These are phyloP conservation scores for Xenopus petersii DNA, from an alignment of 2,797 vertebrate species.

Conservation along the genomic window DNA sequence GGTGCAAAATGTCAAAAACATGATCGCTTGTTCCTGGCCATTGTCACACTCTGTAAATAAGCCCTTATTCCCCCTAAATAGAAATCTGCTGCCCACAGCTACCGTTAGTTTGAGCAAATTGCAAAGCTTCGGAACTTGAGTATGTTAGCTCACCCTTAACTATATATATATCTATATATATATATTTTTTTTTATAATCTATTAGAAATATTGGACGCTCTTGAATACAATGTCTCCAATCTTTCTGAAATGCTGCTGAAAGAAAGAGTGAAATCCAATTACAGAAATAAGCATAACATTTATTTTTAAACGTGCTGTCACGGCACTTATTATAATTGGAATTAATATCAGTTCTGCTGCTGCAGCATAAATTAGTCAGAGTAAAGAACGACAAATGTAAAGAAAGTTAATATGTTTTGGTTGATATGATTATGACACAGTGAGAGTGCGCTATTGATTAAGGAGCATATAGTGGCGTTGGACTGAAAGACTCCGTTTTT, in stretches of 20 bases:
- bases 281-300: slow-evolving; percentile 24
- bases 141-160: too few species aligned
- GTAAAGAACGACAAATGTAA: slow-evolving; percentile 3
- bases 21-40: too few species aligned
- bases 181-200: not conserved
- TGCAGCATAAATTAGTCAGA: slow-evolving; percentile 1
- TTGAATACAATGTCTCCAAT: slow-evolving; percentile 4
- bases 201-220: slow-evolving; percentile 16
- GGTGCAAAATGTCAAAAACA: too few species aligned
- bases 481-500: not conserved
- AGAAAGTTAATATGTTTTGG: not conserved
- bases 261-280: slow-evolving; percentile 19
- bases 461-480: not conserved
- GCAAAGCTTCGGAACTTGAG: too few species aligned
- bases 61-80: too few species aligned
- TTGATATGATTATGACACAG: too few species aligned
- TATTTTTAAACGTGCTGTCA: slow-evolving; percentile 4
- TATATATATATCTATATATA: too few species aligned
- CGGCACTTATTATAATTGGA: slow-evolving; percentile 38
- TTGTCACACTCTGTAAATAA: too few species aligned
- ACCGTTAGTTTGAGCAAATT: too few species aligned
- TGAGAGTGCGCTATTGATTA: too few species aligned
- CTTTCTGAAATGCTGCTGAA: slow-evolving; percentile 1
- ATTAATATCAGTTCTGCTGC: slow-evolving; percentile 25
- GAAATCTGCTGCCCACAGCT: too few species aligned